Evolutionary conservation across 23 tunicate species (phyloP).

Genomic region (Styela plicata): DNA sequence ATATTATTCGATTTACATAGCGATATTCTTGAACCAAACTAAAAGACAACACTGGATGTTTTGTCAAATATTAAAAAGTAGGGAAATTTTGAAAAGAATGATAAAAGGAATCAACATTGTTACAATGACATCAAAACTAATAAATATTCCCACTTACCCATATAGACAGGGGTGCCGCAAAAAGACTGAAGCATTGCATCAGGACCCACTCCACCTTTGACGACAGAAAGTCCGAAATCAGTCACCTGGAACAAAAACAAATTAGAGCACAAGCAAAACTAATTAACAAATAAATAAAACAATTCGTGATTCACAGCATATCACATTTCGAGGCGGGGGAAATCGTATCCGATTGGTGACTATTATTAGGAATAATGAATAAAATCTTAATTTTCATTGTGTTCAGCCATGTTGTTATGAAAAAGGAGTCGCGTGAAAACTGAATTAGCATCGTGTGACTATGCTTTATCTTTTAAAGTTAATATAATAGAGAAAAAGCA

Average conservation of each 20-base stretch:
- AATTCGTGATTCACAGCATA: constrained; percentile 12
- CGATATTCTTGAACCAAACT: too few species aligned
- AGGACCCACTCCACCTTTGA: constrained; percentile 79
- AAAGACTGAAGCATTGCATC: constrained; percentile 76
- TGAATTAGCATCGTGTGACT: background rate
- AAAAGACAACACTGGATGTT: too few species aligned
- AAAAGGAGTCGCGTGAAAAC: background rate
- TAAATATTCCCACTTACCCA: constrained; percentile 88
- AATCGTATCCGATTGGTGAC: constrained; percentile 3
- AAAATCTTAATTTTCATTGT: background rate
- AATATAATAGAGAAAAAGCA: too few species aligned
- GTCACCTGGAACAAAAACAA: constrained; percentile 52
- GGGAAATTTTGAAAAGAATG: too few species aligned
- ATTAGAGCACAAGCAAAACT: background rate
- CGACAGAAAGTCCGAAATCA: constrained; percentile 91
- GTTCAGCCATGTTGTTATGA: constrained; percentile 9
- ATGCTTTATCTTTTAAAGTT: background rate
- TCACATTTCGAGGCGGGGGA: constrained; percentile 4
- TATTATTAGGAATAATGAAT: constrained; percentile 9
- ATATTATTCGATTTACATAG: too few species aligned
- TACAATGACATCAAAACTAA: too few species aligned
- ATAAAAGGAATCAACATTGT: too few species aligned
- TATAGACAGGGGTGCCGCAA: constrained; percentile 96
- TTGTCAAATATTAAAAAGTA: too few species aligned
- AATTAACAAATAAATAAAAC: background rate